These are phyloP conservation scores for Strongylocentrotus purpuratus DNA, from an alignment of 35 echinoderm and acorn worm genomes.

Conservation along the genomic window DNA sequence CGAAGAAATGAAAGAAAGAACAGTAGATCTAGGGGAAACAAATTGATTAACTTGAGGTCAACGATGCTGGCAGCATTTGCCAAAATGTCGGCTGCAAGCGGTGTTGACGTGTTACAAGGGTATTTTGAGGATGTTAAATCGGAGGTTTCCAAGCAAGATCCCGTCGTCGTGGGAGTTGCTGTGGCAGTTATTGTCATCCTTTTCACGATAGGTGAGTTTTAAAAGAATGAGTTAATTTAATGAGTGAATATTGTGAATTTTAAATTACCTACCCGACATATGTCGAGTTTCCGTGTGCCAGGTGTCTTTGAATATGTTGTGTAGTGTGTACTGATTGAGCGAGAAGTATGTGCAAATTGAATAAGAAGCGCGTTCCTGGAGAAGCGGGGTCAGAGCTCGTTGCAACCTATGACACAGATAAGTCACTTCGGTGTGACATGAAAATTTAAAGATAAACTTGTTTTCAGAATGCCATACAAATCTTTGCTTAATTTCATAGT, in stretches of 20 bases:
- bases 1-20: not conserved
- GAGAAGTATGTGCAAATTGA: not conserved
- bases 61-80: not conserved
- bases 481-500: no score
- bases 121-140: slow-evolving; percentile 48
- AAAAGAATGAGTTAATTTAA: not conserved
- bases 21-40: no score
- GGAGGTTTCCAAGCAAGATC: slow-evolving; percentile 72
- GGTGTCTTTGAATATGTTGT: not conserved
- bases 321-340: not conserved
- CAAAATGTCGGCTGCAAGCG: slow-evolving; percentile 34
- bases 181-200: slow-evolving; percentile 72
- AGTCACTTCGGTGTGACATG: no score
- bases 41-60: not conserved
- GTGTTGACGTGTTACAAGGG: slow-evolving; percentile 49
- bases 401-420: not conserved
- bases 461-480: no score
- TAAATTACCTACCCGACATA: not conserved
- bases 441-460: no score
- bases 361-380: not conserved
- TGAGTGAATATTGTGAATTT: not conserved
- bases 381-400: not conserved
- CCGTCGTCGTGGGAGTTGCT: slow-evolving; percentile 54
- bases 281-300: not conserved
- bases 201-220: slow-evolving; percentile 61